Percentiles rank a stretch among this genome's conserved stretches.
phyloP scores from a whole-genome alignment of 2,113 vertebrate species.

The Clarias magur region DNA sequence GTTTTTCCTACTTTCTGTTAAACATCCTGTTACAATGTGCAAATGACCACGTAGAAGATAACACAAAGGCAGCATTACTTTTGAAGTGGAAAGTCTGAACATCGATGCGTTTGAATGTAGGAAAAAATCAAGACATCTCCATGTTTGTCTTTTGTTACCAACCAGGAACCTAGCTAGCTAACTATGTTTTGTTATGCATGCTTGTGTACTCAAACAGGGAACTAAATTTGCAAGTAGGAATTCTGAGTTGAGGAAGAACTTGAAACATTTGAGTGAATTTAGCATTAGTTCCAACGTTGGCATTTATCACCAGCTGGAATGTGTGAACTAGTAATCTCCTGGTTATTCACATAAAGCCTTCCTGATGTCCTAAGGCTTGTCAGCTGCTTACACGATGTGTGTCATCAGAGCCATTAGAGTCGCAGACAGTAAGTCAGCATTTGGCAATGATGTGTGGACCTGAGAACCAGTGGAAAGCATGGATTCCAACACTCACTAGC shows the following conservation, averaged over 20 bases:
- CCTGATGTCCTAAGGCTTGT: slow-evolving; percentile 14
- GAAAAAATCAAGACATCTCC: neutral
- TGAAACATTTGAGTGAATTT: neutral
- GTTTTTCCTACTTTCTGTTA: neutral
- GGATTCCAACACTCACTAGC: slow-evolving; percentile 24
- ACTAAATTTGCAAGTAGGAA: neutral
- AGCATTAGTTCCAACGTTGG: neutral
- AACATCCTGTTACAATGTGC: neutral
- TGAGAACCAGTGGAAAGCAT: slow-evolving; percentile 17
- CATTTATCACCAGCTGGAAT: neutral
- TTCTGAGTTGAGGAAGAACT: neutral
- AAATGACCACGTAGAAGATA: neutral
- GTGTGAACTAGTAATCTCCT: slow-evolving; percentile 26
- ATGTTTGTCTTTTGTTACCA: neutral
- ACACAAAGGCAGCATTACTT: neutral
- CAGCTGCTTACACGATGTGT: slow-evolving; percentile 26
- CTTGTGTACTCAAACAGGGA: neutral
- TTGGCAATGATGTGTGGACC: slow-evolving; percentile 25
- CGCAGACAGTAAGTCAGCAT: slow-evolving; percentile 54
- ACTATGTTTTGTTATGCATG: neutral
- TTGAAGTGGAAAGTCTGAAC: neutral
- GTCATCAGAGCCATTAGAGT: slow-evolving; percentile 31
- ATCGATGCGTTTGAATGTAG: neutral
- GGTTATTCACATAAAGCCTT: slow-evolving; percentile 25
- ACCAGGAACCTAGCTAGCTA: neutral